Evolutionary conservation across 2,113 vertebrate species (phyloP).

Genomic region (Eulemur rufifrons): DNA sequence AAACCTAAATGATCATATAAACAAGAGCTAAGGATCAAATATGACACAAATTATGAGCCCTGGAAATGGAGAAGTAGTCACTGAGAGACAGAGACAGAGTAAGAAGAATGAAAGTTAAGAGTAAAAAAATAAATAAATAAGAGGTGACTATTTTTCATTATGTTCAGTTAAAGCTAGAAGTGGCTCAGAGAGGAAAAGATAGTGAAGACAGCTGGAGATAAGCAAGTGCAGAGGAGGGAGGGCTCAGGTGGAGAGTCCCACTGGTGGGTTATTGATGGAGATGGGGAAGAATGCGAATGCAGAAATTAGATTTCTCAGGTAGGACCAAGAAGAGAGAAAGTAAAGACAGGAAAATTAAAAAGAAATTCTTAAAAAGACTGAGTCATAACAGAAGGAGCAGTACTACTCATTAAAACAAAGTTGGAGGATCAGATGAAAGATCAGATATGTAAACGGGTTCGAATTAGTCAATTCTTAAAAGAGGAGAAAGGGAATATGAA

Average conservation of each 20-base stretch:
- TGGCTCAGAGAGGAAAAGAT: not conserved
- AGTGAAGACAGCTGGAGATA: not conserved
- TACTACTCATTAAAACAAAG: not conserved
- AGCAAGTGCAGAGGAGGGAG: not conserved
- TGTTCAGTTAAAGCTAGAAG: not conserved
- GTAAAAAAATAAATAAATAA: not conserved
- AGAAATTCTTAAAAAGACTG: not conserved
- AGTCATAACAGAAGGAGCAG: not conserved
- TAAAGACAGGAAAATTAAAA: not conserved
- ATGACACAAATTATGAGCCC: not conserved
- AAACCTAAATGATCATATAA: not conserved
- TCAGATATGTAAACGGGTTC: not conserved
- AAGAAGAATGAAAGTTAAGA: not conserved
- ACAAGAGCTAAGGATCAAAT: not conserved
- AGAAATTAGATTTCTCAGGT: not conserved
- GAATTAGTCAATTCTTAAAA: not conserved
- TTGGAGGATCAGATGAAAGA: not conserved
- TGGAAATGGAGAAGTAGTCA: not conserved
- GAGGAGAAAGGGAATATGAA: not conserved
- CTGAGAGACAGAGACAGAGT: not conserved
- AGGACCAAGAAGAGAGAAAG: not conserved
- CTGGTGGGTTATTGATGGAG: not conserved
- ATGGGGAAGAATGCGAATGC: not conserved
- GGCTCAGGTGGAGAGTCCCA: not conserved
- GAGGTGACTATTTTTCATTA: not conserved